Conservation (phyloP, 2,888 invertebrate species). For the Eulithis testata region DNA sequence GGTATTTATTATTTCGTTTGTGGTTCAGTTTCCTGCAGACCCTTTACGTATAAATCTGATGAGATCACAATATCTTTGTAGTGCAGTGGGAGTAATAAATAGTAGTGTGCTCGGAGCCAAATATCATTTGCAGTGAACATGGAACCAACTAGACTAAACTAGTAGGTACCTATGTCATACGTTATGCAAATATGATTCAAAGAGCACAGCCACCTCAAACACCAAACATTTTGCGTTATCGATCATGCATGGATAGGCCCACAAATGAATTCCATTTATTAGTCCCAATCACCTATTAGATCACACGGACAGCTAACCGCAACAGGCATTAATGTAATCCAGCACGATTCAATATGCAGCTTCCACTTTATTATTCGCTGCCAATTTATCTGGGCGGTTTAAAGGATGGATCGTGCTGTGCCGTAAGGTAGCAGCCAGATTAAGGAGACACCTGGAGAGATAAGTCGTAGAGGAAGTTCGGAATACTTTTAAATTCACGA, state of each 20-base stretch:
- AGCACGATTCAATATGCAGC: conserved; percentile 40
- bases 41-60: no score
- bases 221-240: not conserved
- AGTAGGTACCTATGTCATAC: no score
- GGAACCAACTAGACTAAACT: no score
- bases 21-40: no score
- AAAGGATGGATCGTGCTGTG: conserved; percentile 14
- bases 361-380: conserved; percentile 43
- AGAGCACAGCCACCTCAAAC: not conserved
- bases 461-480: no score
- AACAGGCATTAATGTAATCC: conserved; percentile 41
- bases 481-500: no score
- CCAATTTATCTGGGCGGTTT: conserved; percentile 40
- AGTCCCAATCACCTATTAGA: conserved; percentile 27
- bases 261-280: conserved; percentile 21
- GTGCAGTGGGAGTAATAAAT: no score
- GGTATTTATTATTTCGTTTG: no score
- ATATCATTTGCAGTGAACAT: no score
- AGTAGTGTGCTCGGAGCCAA: no score
- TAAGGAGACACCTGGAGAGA: not conserved
- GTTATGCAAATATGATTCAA: not conserved
- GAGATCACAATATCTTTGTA: no score
- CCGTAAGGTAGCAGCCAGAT: not conserved
- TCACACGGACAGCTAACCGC: conserved; percentile 35
- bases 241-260: not conserved